phyloP scores from a whole-genome alignment of 2,888 invertebrate genomes.

The Hypercompe scribonia region DNA sequence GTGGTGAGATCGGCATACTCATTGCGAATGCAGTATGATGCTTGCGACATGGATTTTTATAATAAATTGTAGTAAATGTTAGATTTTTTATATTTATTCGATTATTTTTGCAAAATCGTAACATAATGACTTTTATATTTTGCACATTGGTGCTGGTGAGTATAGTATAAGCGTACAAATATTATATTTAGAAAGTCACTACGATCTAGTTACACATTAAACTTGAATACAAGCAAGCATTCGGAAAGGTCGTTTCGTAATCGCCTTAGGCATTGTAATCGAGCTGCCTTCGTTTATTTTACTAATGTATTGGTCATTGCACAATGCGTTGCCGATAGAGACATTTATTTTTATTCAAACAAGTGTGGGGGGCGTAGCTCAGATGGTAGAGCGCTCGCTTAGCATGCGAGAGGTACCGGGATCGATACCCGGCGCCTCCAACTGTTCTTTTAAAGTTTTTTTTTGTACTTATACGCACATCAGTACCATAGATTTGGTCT shows the following conservation, averaged over 20 bases:
- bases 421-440: slow-evolving; percentile 87
- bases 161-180: neutral
- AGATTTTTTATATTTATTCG: too few relatives aligned
- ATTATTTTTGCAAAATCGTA: neutral
- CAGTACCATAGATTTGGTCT: neutral
- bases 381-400: slow-evolving; percentile 88
- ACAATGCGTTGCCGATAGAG: neutral
- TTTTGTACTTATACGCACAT: neutral
- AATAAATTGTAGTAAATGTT: too few relatives aligned
- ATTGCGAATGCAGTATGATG: too few relatives aligned
- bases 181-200: slow-evolving; percentile 9
- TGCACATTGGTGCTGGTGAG: neutral
- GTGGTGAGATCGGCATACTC: too few relatives aligned
- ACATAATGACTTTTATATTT: neutral
- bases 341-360: neutral
- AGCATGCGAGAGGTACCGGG: slow-evolving; percentile 87
- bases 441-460: slow-evolving; percentile 12
- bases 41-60: too few relatives aligned
- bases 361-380: slow-evolving; percentile 83
- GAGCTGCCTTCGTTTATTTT: neutral
- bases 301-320: neutral
- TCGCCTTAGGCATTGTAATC: slow-evolving; percentile 8
- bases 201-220: neutral
- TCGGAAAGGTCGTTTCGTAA: neutral
- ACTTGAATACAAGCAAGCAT: neutral